Conservation (phyloP, 2,113 vertebrate genomes). For the Ammodytes marinus region DNA sequence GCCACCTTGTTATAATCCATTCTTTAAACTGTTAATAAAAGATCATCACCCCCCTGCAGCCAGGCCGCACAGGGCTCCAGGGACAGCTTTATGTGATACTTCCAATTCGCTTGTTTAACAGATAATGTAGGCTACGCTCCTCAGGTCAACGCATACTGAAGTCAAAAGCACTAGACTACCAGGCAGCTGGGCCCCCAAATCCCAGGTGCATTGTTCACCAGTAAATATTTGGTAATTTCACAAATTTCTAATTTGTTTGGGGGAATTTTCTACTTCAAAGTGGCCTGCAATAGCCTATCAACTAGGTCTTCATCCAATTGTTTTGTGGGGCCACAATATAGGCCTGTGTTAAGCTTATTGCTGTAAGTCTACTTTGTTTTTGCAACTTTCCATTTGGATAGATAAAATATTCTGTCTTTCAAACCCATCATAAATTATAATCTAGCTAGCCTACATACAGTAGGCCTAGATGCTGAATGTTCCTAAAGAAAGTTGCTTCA, state of each 20-base stretch:
- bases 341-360: background rate
- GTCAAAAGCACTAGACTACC: background rate
- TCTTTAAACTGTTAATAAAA: conserved; percentile 38
- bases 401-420: background rate
- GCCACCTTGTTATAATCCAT: conserved; percentile 60
- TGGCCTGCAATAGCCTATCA: background rate
- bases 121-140: conserved; percentile 45
- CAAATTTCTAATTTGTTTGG: background rate
- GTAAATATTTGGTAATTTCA: background rate
- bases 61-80: conserved; percentile 58
- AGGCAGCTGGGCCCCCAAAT: background rate
- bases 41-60: conserved; percentile 61
- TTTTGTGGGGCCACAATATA: background rate
- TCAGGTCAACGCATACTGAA: conserved; percentile 20
- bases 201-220: background rate
- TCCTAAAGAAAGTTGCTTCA: background rate
- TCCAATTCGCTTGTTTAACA: conserved; percentile 55
- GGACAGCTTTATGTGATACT: conserved; percentile 56
- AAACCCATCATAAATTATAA: background rate
- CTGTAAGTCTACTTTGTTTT: background rate
- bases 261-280: background rate
- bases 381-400: background rate
- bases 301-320: background rate
- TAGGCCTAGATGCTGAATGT: background rate
- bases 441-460: background rate